These are phyloP conservation scores for Macaca mulatta DNA, from an alignment of 2,113 vertebrate species.

Conservation along the genomic window DNA sequence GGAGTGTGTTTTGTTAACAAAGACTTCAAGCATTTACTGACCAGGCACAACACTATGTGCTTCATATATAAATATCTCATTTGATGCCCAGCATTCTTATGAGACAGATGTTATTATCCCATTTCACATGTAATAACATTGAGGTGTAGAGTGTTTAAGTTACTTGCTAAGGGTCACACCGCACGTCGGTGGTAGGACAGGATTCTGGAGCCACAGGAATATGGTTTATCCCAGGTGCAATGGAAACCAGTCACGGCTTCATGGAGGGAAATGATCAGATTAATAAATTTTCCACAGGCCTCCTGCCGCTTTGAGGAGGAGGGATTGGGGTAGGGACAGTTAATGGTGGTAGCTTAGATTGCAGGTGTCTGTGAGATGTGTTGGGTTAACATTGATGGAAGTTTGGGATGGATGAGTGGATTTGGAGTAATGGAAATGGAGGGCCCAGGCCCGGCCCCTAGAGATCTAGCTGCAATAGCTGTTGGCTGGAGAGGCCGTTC, in stretches of 20 bases:
- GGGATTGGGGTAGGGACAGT: not conserved
- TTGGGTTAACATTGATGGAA: not conserved
- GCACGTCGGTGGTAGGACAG: fast-evolving
- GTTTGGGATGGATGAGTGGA: not conserved
- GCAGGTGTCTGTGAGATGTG: fast-evolving
- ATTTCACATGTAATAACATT: fast-evolving
- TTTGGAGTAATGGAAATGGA: not conserved
- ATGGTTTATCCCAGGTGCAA: not conserved
- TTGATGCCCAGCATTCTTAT: fast-evolving
- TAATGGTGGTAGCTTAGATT: too few relatives aligned
- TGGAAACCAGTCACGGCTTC: not conserved
- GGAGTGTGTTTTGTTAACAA: fast-evolving
- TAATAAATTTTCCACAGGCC: not conserved
- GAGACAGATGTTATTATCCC: not conserved
- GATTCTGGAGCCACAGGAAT: not conserved
- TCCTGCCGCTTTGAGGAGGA: not conserved
- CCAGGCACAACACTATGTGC: fast-evolving
- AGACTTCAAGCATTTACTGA: fast-evolving
- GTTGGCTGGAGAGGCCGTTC: not conserved
- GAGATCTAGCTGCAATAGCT: not conserved
- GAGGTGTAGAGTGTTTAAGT: not conserved
- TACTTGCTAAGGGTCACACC: not conserved
- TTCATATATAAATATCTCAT: fast-evolving
- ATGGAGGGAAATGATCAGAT: not conserved
- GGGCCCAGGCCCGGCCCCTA: not conserved